phyloP scores from a whole-genome alignment of 2,888 invertebrate genomes.

The Melanotus villosus region DNA sequence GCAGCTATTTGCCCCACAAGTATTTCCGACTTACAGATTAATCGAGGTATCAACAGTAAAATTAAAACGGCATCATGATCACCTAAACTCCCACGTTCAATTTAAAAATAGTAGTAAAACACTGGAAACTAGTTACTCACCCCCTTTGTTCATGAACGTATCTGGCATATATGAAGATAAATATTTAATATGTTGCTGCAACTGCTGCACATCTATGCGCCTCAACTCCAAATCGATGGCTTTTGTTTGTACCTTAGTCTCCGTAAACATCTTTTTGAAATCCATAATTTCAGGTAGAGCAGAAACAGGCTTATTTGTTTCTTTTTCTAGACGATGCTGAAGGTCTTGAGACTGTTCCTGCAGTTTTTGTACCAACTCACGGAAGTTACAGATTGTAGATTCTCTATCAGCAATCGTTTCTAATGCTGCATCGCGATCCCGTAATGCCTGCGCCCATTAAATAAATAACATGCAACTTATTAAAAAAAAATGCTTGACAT shows the following conservation, averaged over 20 bases:
- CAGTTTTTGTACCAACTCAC: conserved; percentile 91
- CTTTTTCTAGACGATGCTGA: conserved; percentile 75
- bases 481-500: no score
- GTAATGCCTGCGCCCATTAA: conserved; percentile 73
- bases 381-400: conserved; percentile 93
- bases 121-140: conserved; percentile 66
- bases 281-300: conserved; percentile 77
- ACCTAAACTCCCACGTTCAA: conserved; percentile 72
- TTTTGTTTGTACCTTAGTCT: conserved; percentile 78
- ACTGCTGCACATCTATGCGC: conserved; percentile 90
- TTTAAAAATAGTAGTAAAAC: background rate
- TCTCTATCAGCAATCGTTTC: conserved; percentile 96
- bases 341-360: conserved; percentile 85
- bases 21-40: conserved; percentile 90
- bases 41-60: conserved; percentile 87
- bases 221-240: conserved; percentile 93
- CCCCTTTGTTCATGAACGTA: conserved; percentile 90
- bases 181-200: conserved; percentile 89
- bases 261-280: conserved; percentile 79
- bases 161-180: conserved; percentile 96
- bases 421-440: conserved; percentile 90
- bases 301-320: conserved; percentile 76
- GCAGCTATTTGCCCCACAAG: conserved; percentile 90
- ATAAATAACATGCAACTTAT: no score
- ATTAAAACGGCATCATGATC: conserved; percentile 95